Evolutionary conservation across 2,888 invertebrate genomes (phyloP).

Genomic region (Pomacea canaliculata): DNA sequence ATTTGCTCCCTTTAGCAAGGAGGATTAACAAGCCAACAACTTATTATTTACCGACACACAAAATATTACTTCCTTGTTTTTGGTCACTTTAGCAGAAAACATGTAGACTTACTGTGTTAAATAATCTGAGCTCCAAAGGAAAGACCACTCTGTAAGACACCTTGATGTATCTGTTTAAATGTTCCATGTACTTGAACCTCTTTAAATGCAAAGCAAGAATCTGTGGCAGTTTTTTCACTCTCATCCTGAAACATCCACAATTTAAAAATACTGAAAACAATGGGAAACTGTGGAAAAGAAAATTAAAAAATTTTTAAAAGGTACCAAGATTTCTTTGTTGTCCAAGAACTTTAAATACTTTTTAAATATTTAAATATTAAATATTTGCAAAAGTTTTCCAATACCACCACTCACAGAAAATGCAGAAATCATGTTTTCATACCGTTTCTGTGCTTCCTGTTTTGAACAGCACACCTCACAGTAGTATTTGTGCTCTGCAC

Average conservation of each 20-base stretch:
- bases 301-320: too few relatives aligned
- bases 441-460: conserved; percentile 91
- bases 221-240: conserved; percentile 97
- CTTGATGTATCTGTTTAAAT: conserved; percentile 98
- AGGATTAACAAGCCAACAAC: too few relatives aligned
- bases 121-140: conserved; percentile 95
- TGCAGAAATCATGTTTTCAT: neutral
- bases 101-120: conserved; percentile 88
- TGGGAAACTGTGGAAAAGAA: too few relatives aligned
- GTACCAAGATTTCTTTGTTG: too few relatives aligned
- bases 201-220: conserved; percentile 98
- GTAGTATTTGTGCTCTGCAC: conserved; percentile 99
- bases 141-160: conserved; percentile 99
- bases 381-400: too few relatives aligned
- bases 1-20: too few relatives aligned
- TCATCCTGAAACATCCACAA: conserved; percentile 84
- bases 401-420: too few relatives aligned
- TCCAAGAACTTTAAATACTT: too few relatives aligned
- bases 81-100: neutral
- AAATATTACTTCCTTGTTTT: too few relatives aligned
- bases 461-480: conserved; percentile 99
- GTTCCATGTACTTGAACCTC: conserved; percentile 93
- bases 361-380: too few relatives aligned
- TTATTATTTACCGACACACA: too few relatives aligned
- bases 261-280: conserved; percentile 5